Conservation (phyloP, 2,113 vertebrate genomes). For the Elephantulus edwardii region DNA sequence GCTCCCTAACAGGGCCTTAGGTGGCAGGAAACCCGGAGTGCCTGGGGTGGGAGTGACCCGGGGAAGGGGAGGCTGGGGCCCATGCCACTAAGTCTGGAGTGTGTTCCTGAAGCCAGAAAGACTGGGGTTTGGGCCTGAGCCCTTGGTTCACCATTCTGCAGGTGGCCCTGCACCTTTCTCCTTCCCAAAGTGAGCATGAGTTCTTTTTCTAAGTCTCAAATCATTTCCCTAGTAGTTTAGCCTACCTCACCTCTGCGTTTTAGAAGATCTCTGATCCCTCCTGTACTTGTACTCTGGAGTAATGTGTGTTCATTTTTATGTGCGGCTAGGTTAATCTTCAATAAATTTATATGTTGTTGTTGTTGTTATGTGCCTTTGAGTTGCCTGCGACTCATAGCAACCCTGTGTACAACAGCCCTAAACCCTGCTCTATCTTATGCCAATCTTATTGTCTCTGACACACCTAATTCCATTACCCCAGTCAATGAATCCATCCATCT, state of each 20-base stretch:
- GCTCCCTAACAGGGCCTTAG: neutral
- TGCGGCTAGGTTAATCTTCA: neutral
- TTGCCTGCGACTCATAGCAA: too few species aligned
- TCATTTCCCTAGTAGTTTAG: neutral
- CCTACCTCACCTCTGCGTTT: neutral
- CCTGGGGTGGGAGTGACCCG: neutral
- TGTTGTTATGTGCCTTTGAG: too few species aligned
- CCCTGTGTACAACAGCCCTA: too few species aligned
- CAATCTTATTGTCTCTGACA: too few species aligned
- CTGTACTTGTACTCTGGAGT: neutral
- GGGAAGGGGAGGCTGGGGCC: neutral
- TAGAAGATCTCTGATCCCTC: neutral
- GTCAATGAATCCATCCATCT: too few species aligned
- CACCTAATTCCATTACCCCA: too few species aligned
- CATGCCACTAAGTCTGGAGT: neutral
- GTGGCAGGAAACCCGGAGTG: constrained; percentile 65
- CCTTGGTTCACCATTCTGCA: accelerated
- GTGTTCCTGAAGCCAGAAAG: neutral
- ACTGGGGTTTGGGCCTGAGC: neutral
- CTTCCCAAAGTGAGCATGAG: neutral
- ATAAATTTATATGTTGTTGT: neutral
- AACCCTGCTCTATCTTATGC: too few species aligned
- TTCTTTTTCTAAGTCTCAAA: neutral
- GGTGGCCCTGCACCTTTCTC: neutral
- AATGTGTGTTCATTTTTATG: neutral